Base-by-base conservation (phyloP, 2,888 invertebrate genomes). In the Nephrotoma appendiculata region DNA sequence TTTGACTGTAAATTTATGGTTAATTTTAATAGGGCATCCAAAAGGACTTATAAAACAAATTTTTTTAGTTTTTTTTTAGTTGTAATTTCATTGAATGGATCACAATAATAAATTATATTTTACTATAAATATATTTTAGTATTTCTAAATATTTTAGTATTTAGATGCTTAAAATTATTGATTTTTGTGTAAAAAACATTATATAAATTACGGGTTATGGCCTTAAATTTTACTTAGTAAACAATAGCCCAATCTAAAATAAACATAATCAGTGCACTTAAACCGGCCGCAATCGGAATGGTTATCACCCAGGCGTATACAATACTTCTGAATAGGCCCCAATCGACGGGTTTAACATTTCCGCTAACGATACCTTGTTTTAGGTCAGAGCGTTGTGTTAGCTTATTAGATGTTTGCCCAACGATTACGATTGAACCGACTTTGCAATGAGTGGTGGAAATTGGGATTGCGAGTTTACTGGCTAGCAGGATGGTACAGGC, bases 391-490 rank as follows among this genome's bases (percentile, higher is more conserved):
- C 95, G 95, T 93, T 92, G 96, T 96, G 86, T 96, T 92, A 90
- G 93, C 94, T 86, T 86, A 7, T 41, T 52, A 87, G 94, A 95
- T 89, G 95, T 95, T 92, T 97, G 96, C 9, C 98, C 99, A 87
- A 99, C 98, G 90, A 97, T 97, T 84, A 99, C 99, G 52, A 99
- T 98, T n/a, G 98, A 98, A 87, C 99, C 99, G 42, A 99, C 99
- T 93, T 99, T 99, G 92, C 99, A 99, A 91, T 99, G 99, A 2
- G 99, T 99, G 11, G 99, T 99, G 88, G 98, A 98, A 89, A 99
- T 97, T 42, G 99, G 99, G 89, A 99, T 94, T 12, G 99, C 99
- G 88, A 97, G 95, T 93, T 99, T 99, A 91, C 98, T 98, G 83
- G 99, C 99, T 89, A 98, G 92, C 90, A 99, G 93, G 88, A 99